These are phyloP conservation scores for Lemur catta DNA, from an alignment of 2,797 vertebrate species.

Conservation along the genomic window DNA sequence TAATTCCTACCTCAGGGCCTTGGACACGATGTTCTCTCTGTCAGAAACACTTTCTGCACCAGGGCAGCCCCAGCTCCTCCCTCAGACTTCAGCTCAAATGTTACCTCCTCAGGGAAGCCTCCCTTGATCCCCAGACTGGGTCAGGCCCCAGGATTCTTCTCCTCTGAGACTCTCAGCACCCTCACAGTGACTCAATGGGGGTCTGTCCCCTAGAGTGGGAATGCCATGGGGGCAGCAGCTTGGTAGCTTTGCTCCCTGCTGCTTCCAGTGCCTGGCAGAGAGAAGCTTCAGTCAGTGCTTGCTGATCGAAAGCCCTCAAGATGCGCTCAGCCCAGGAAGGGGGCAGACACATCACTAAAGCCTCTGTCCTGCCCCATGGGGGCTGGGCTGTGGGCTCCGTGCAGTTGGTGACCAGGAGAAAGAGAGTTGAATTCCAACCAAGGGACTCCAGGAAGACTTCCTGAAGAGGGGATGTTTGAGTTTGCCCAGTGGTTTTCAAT, in stretches of 20 bases:
- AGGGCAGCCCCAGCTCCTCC: background rate
- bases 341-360: background rate
- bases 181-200: background rate
- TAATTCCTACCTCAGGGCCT: background rate
- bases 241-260: background rate
- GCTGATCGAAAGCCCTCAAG: background rate
- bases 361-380: background rate
- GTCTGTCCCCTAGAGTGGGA: background rate
- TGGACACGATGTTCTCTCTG: background rate
- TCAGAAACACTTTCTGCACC: background rate
- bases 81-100: background rate
- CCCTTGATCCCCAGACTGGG: background rate
- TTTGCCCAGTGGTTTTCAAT: background rate
- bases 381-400: background rate
- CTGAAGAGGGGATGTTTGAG: background rate
- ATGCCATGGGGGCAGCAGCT: too few species aligned
- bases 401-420: background rate
- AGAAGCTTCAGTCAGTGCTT: background rate
- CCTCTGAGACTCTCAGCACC: background rate
- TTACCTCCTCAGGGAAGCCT: background rate
- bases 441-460: background rate
- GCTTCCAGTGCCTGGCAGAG: background rate
- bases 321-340: background rate
- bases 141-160: background rate
- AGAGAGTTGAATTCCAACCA: background rate